Evolutionary conservation across 2,113 vertebrate species (phyloP).

Genomic region (Marmota monax): DNA sequence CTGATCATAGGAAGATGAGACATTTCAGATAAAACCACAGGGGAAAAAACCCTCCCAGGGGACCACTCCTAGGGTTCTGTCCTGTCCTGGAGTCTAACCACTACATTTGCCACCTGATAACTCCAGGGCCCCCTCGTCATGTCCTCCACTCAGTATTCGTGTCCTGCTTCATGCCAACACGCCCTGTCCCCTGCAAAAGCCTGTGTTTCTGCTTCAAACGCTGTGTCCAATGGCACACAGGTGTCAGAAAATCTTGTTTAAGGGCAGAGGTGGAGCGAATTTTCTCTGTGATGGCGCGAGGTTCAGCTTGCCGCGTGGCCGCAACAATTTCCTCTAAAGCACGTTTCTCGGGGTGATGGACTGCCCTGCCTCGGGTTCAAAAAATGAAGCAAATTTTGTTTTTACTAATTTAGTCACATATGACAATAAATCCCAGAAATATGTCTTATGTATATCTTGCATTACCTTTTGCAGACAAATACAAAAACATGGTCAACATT

Average conservation of each 20-base stretch:
- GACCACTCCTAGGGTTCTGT: too few species aligned
- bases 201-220: accelerated
- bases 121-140: not conserved
- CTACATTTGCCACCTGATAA: not conserved
- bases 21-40: not conserved
- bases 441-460: slow-evolving; percentile 84
- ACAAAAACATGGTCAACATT: slow-evolving; percentile 90
- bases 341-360: slow-evolving; percentile 71
- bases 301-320: not conserved
- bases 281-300: accelerated
- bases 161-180: not conserved
- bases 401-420: slow-evolving; percentile 86
- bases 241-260: slow-evolving; percentile 12
- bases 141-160: not conserved
- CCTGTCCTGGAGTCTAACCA: accelerated
- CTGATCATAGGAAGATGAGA: not conserved
- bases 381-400: slow-evolving; percentile 83
- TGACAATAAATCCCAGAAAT: slow-evolving; percentile 85
- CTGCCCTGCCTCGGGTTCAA: slow-evolving; percentile 79
- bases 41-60: not conserved
- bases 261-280: accelerated
- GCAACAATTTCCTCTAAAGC: not conserved
- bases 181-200: not conserved
- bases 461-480: slow-evolving; percentile 89
- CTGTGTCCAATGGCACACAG: not conserved